Conservation (phyloP, 1,140 invertebrate genomes). For the Drosophila pseudoananassae region DNA sequence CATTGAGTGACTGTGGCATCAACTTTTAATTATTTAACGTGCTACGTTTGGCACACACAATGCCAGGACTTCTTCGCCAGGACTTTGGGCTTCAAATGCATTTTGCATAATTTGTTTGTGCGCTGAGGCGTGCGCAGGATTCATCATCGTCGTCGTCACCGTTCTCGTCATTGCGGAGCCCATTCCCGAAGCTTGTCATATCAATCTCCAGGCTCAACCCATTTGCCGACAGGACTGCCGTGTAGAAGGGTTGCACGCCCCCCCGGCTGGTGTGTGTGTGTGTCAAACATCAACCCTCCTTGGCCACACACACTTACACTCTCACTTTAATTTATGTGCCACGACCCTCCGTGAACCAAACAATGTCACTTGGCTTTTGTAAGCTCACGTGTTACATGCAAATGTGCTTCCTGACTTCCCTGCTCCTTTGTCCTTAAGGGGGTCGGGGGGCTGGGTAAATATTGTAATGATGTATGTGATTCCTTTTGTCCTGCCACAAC, state of each 20-base stretch:
- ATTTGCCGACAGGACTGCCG: conserved; percentile 33
- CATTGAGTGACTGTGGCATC: conserved; percentile 37
- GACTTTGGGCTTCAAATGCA: conserved; percentile 59
- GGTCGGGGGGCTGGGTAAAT: conserved; percentile 54
- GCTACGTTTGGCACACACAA: conserved; percentile 45
- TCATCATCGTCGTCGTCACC: conserved; percentile 25
- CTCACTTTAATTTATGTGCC: conserved; percentile 81
- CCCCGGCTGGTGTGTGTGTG: conserved; percentile 25
- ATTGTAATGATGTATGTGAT: conserved; percentile 82
- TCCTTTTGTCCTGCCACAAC: conserved; percentile 49
- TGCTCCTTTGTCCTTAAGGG: conserved; percentile 32
- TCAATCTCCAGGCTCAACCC: conserved; percentile 38
- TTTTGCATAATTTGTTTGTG: conserved; percentile 80
- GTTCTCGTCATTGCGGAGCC: neutral
- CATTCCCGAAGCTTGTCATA: conserved; percentile 39
- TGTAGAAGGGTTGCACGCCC: conserved; percentile 10
- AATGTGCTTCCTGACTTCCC: conserved; percentile 69
- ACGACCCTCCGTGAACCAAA: conserved; percentile 61
- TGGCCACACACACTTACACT: conserved; percentile 69
- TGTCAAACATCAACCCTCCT: conserved; percentile 66
- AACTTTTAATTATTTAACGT: conserved; percentile 76
- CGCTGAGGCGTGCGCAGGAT: conserved; percentile 55
- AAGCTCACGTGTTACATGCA: conserved; percentile 80
- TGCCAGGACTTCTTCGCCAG: conserved; percentile 15
- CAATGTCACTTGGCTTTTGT: conserved; percentile 79